These are phyloP conservation scores for Dendrolimus kikuchii DNA, from an alignment of 1,140 invertebrate genomes.

Conservation along the genomic window DNA sequence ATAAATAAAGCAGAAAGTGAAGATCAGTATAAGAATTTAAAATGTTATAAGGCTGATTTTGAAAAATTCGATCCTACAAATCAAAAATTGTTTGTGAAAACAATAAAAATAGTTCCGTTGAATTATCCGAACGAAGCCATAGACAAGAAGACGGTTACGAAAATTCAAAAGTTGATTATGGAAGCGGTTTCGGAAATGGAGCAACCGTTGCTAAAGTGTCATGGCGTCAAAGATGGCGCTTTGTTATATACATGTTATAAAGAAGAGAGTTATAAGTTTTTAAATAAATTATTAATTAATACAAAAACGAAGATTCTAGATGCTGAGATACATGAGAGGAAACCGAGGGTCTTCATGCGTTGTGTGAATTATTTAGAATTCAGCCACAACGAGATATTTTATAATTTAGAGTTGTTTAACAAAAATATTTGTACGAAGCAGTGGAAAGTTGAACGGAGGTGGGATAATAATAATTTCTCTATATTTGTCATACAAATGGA, in stretches of 20 bases:
- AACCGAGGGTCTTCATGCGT: no score
- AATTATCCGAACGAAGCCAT: not conserved
- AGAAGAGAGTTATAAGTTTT: constrained; percentile 13
- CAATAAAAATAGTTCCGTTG: no score
- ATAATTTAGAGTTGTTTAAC: constrained; percentile 10
- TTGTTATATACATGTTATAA: constrained; percentile 30
- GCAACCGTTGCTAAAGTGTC: constrained; percentile 29
- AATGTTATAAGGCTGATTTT: not conserved
- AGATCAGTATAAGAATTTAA: no score
- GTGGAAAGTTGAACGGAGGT: constrained; percentile 6
- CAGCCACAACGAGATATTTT: not conserved
- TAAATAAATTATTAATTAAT: not conserved
- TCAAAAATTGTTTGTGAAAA: no score
- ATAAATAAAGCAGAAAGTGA: no score
- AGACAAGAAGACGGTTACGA: not conserved
- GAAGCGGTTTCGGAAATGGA: not conserved
- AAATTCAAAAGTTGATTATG: constrained; percentile 3
- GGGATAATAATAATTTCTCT: not conserved
- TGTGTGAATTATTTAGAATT: not conserved
- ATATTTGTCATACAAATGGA: constrained; percentile 12
- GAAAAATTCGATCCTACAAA: not conserved
- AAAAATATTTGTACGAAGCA: constrained; percentile 3
- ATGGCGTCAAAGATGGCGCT: constrained; percentile 23
- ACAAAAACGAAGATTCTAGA: no score
- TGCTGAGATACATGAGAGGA: no score